phyloP scores from a whole-genome alignment of 2,797 vertebrate species.

The Adelosebastes latens region DNA sequence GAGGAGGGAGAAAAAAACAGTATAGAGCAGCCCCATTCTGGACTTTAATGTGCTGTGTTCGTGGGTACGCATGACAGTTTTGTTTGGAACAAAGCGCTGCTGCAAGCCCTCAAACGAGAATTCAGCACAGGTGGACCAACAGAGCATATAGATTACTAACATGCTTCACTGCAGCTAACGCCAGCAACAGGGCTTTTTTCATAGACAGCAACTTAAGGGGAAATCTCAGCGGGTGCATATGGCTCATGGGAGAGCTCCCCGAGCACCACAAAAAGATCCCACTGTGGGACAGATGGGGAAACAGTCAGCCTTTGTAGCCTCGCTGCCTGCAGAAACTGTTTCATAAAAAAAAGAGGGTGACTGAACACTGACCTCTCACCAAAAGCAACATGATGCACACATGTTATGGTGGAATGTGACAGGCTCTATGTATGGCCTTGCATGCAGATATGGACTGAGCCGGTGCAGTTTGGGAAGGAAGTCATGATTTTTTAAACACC shows the following conservation, averaged over 20 bases:
- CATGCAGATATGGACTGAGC: background rate
- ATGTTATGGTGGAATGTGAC: background rate
- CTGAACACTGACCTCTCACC: constrained; percentile 9
- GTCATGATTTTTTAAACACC: background rate
- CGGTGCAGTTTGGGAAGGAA: background rate
- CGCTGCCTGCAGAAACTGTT: background rate
- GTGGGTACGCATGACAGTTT: background rate
- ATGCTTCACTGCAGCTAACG: constrained; percentile 1
- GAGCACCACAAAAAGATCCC: background rate
- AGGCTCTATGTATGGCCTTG: background rate
- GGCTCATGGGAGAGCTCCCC: constrained; percentile 6
- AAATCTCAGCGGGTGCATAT: constrained; percentile 23
- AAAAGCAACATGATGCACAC: background rate
- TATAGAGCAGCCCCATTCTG: background rate
- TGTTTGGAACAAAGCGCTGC: background rate
- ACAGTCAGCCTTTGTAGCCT: constrained; percentile 21
- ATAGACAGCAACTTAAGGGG: constrained; percentile 6
- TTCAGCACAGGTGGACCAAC: constrained; percentile 21
- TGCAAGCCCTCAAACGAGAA: background rate
- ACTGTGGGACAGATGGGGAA: constrained; percentile 38
- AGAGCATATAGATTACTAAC: constrained; percentile 27
- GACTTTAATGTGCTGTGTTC: background rate
- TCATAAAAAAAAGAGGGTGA: constrained; percentile 6
- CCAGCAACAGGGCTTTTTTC: constrained; percentile 17
- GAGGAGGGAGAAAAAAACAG: background rate